These are phyloP conservation scores for Luscinia megarhynchos DNA, from an alignment of 2,797 vertebrate genomes.

Conservation along the genomic window DNA sequence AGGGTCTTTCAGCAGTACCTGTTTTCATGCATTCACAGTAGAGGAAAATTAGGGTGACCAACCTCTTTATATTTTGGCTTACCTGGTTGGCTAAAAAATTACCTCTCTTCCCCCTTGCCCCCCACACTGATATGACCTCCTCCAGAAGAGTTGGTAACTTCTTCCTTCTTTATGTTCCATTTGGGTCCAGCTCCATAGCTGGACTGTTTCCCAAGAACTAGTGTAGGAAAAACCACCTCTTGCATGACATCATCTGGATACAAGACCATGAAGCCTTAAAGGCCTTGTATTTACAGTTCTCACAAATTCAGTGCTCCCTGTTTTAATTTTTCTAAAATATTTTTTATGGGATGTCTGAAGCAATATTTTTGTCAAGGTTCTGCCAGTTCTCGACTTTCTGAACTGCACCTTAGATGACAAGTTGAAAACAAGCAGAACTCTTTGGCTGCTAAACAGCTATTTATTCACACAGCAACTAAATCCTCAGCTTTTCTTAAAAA, in stretches of 20 bases:
- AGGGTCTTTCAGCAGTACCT: neutral
- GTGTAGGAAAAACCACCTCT: neutral
- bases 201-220: neutral
- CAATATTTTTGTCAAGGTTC: neutral
- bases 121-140: neutral
- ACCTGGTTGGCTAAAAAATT: neutral
- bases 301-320: neutral
- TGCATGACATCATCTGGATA: neutral
- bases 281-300: neutral
- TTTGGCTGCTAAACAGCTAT: neutral
- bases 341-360: neutral
- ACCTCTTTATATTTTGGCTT: neutral
- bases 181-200: neutral
- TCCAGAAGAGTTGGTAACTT: neutral
- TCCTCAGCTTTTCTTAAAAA: neutral
- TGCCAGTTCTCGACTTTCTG: neutral
- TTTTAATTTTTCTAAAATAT: neutral
- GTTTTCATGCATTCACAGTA: neutral
- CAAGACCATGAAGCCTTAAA: neutral
- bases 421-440: neutral
- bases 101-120: accelerated
- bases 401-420: neutral
- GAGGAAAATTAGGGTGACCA: neutral
- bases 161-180: neutral
- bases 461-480: neutral